Base-by-base conservation (phyloP, 2,888 invertebrate species). In the Parnassius orleans region DNA sequence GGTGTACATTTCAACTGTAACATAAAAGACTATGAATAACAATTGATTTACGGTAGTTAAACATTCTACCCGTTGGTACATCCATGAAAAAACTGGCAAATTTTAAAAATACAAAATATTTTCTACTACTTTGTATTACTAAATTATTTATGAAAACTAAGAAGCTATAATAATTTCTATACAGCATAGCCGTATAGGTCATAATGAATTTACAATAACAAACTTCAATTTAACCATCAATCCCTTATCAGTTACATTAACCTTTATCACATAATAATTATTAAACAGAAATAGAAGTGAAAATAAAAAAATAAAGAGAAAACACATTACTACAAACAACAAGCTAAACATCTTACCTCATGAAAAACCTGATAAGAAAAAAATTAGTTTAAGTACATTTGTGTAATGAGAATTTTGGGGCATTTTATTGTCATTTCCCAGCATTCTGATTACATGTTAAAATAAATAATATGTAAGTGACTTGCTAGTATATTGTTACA, bases 321-420 rank as follows among this genome's bases (percentile, higher is more conserved):
- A 79, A 78, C 77, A 76, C 76, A 78, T 72, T 75, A 68, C 76
- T 75, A 79, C 79, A 77, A 81, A 81, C 83, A 86, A 81, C 83
- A 86, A 87, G 80, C 81, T 77, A 79, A 81, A 81, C 74, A 75
- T 78, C 90, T 90, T 90, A 90, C 90, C 90, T 90, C 85, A 66
- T 63, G 70, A 79, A 66, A 74, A 81, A 87, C 90, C 90, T 89
- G 89, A 88, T 83, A 84, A 81, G 72, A 79, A 78, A 84, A 84
- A 82, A 71, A 72, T 72, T 77, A 74, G 73, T 76, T 71, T 71
- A 69, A 9, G 65, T 55, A 72, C 66, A 69, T 10, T 57, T 53
- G 54, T 10, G 42, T 52, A 56, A 59, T 48, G 42, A 42, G 54
- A 63, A 63, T 52, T 53, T 59, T 47, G 47, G 55, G 55, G 12